Evolutionary conservation across 2,797 vertebrate genomes (phyloP).

Genomic region (Ceryle rudis): DNA sequence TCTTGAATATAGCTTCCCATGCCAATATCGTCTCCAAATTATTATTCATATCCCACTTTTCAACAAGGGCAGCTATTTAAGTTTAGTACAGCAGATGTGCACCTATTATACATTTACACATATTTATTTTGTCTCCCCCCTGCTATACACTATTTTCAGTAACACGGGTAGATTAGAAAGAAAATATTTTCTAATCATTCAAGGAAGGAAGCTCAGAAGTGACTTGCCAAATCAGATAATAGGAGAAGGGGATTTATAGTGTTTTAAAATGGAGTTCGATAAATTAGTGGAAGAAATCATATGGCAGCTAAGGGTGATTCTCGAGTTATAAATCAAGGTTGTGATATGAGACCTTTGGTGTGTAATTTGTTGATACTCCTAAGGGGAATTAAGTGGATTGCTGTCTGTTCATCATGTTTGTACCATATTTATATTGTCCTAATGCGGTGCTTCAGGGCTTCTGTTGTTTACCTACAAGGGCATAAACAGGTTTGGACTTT

Average conservation of each 20-base stretch:
- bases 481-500: neutral
- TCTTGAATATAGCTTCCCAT: neutral
- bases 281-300: neutral
- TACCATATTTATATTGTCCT: neutral
- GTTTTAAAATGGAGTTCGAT: neutral
- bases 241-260: neutral
- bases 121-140: neutral
- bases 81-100: neutral
- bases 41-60: neutral
- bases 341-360: neutral
- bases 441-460: neutral
- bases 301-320: neutral
- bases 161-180: neutral
- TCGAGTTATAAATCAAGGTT: neutral
- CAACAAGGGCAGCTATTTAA: neutral
- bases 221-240: neutral
- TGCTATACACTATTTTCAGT: neutral
- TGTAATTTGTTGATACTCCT: neutral
- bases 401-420: neutral
- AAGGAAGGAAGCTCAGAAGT: neutral
- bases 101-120: neutral
- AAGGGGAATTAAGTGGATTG: neutral
- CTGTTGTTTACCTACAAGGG: neutral
- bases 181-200: neutral
- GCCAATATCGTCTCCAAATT: neutral